phyloP scores from a whole-genome alignment of 2,888 invertebrate species.

The Venustoraphidia nigricollis region DNA sequence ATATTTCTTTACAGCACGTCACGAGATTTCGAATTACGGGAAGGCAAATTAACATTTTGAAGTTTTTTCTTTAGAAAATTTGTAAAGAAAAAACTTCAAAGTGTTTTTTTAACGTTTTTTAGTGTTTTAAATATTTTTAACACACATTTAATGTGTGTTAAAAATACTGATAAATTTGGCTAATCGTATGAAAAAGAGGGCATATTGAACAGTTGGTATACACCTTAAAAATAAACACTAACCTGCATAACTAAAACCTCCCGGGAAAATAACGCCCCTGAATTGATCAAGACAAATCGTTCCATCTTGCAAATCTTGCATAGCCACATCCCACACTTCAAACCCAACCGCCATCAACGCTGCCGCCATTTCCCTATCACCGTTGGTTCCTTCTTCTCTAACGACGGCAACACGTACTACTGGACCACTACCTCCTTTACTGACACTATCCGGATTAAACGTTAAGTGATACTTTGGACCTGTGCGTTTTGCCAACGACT shows the following conservation, averaged over 20 bases:
- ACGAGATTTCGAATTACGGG: too few species aligned
- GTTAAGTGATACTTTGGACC: slow-evolving; percentile 58
- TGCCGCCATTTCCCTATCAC: slow-evolving; percentile 96
- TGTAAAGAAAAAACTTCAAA: too few species aligned
- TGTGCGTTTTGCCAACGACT: slow-evolving; percentile 46
- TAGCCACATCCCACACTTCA: slow-evolving; percentile 86
- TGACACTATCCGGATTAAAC: slow-evolving; percentile 47
- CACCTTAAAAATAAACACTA: slow-evolving; percentile 14
- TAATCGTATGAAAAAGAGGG: too few species aligned
- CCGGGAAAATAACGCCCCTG: slow-evolving; percentile 85
- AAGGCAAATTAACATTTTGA: too few species aligned
- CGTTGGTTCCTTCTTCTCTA: slow-evolving; percentile 93
- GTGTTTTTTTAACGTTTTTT: too few species aligned
- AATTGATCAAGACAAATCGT: slow-evolving; percentile 62
- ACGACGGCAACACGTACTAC: slow-evolving; percentile 73
- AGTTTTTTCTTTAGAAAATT: too few species aligned
- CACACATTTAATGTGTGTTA: too few species aligned
- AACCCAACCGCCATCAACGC: slow-evolving; percentile 74
- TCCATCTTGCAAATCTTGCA: slow-evolving; percentile 71
- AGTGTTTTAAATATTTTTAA: too few species aligned
- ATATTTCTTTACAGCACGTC: too few species aligned
- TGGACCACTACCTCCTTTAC: slow-evolving; percentile 24
- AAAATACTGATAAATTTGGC: too few species aligned
- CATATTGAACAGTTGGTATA: too few species aligned
- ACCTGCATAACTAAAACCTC: slow-evolving; percentile 98